Evolutionary conservation across 2,113 vertebrate species (phyloP).

Genomic region (Raja brachyura): DNA sequence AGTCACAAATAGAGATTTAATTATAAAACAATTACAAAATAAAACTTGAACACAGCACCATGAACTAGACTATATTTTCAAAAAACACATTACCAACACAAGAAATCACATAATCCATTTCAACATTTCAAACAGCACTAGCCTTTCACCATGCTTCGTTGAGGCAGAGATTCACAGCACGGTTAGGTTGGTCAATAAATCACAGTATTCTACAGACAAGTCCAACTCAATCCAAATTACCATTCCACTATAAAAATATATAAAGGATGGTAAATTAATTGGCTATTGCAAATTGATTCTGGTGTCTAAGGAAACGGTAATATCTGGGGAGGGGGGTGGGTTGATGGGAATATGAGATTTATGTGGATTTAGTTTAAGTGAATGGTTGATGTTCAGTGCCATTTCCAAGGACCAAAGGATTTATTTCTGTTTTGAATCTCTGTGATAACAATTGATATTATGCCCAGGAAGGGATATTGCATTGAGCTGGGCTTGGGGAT

Average conservation of each 20-base stretch:
- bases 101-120: background rate
- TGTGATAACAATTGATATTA: background rate
- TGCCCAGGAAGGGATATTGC: background rate
- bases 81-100: background rate
- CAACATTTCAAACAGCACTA: background rate
- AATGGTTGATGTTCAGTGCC: no score
- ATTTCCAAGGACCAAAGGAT: no score
- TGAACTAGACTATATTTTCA: background rate
- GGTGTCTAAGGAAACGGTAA: no score
- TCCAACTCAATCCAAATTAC: background rate
- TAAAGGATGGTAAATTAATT: no score
- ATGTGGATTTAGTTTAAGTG: no score
- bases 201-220: background rate
- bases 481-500: no score
- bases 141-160: background rate
- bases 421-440: no score
- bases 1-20: background rate
- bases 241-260: background rate
- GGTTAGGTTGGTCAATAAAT: background rate
- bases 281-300: no score
- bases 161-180: background rate
- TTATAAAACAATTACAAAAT: slow-evolving; percentile 9
- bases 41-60: background rate
- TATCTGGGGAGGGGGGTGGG: no score
- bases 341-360: no score